Conservation (phyloP, 2,888 invertebrate genomes). For the Polyommatus iphigenia region DNA sequence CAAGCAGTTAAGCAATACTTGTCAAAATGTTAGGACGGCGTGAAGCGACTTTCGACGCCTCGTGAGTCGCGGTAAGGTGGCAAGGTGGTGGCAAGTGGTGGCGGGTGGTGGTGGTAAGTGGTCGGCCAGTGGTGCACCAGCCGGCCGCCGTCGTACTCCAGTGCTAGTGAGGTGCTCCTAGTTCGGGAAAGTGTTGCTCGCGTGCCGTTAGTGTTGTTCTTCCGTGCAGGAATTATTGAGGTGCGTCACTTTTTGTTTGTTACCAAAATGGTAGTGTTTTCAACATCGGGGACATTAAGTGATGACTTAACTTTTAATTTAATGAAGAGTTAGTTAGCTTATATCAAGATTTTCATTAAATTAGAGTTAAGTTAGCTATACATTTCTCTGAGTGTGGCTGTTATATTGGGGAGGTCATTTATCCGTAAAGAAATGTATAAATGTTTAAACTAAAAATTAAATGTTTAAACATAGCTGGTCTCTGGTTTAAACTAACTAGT, state of each 20-base stretch:
- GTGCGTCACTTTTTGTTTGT: conserved; percentile 13
- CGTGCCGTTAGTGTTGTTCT: conserved; percentile 35
- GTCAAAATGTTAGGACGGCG: conserved; percentile 63
- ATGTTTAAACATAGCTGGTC: too few relatives aligned
- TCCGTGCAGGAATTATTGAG: conserved; percentile 17
- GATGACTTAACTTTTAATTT: neutral
- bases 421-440: too few relatives aligned
- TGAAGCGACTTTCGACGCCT: conserved; percentile 60
- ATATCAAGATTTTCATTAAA: too few relatives aligned
- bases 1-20: conserved; percentile 34
- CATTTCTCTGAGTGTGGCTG: too few relatives aligned
- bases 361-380: too few relatives aligned
- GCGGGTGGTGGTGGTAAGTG: conserved; percentile 47
- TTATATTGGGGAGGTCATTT: too few relatives aligned
- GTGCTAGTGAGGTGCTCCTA: conserved; percentile 41
- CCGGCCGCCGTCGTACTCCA: conserved; percentile 56
- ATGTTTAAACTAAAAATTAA: neutral
- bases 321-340: too few relatives aligned
- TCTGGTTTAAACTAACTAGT: neutral
- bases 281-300: too few relatives aligned
- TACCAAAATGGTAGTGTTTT: neutral
- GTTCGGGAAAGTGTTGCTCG: conserved; percentile 43
- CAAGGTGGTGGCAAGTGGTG: conserved; percentile 37
- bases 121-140: conserved; percentile 53
- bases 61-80: conserved; percentile 46